These are phyloP conservation scores for Harmothoe impar DNA, from an alignment of 2,888 invertebrate genomes.

Conservation along the genomic window DNA sequence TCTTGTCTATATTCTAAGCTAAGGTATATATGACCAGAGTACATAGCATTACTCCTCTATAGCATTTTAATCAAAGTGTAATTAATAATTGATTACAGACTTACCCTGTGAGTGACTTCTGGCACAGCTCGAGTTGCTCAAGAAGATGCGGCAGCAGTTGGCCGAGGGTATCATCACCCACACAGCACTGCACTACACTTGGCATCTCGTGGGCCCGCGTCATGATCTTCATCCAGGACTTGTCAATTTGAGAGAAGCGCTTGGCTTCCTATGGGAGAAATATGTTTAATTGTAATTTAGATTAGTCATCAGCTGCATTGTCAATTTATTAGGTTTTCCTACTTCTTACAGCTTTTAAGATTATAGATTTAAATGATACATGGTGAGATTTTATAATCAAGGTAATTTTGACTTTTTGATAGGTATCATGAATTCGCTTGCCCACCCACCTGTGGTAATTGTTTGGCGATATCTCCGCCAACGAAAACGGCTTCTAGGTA, in stretches of 20 bases:
- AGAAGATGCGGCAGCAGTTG: slow-evolving; percentile 83
- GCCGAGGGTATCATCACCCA: slow-evolving; percentile 83
- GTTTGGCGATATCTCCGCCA: slow-evolving; percentile 99
- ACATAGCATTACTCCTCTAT: no score
- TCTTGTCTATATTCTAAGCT: no score
- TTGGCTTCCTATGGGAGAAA: slow-evolving; percentile 81
- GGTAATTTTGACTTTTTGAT: no score
- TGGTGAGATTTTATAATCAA: no score
- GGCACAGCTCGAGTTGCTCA: slow-evolving; percentile 84
- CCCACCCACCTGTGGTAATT: slow-evolving; percentile 88
- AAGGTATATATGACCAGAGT: no score
- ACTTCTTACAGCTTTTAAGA: no score
- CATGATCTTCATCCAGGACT: slow-evolving; percentile 84
- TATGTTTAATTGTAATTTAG: neutral
- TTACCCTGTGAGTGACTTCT: slow-evolving; percentile 84
- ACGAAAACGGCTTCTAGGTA: slow-evolving; percentile 98
- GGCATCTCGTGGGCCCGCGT: slow-evolving; percentile 83
- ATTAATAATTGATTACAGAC: no score
- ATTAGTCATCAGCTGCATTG: neutral
- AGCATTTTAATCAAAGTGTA: no score
- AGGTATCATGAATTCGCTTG: no score
- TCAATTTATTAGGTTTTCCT: no score
- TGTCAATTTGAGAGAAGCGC: slow-evolving; percentile 84
- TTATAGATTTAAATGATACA: no score
- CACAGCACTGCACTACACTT: slow-evolving; percentile 83